Evolutionary conservation across 2,113 vertebrate species (phyloP).

Genomic region (Archilochus colubris): DNA sequence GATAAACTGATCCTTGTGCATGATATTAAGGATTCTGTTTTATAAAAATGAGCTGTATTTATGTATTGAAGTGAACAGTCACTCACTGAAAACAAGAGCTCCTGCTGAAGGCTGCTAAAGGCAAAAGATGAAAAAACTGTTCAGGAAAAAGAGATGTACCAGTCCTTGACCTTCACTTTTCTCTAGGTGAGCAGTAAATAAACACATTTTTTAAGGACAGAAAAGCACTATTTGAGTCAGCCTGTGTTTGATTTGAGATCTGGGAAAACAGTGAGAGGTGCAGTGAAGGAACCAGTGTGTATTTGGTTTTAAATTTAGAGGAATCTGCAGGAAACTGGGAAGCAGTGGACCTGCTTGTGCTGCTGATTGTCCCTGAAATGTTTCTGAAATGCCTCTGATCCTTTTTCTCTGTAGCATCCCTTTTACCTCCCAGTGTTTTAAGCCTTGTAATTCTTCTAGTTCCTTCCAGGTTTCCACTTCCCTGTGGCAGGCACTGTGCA

Average conservation of each 20-base stretch:
- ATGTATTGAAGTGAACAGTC: neutral
- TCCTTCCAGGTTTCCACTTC: neutral
- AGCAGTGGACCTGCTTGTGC: neutral
- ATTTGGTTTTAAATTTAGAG: neutral
- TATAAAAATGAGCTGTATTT: neutral
- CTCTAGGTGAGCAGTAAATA: neutral
- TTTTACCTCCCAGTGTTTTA: neutral
- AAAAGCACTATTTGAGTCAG: neutral
- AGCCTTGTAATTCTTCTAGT: neutral
- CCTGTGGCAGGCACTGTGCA: fast-evolving
- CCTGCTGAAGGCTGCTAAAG: neutral
- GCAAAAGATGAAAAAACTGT: neutral
- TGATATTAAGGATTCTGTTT: neutral
- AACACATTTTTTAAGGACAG: fast-evolving
- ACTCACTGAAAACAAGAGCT: neutral
- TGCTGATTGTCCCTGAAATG: neutral
- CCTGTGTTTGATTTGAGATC: neutral
- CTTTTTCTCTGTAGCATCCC: neutral
- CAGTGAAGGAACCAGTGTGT: no score
- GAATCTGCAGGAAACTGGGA: neutral
- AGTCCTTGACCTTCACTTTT: neutral
- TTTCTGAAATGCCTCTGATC: neutral
- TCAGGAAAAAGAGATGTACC: neutral
- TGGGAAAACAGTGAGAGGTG: neutral
- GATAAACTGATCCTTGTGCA: neutral